Conservation (phyloP, 2,797 vertebrate genomes). For the Capromys pilorides region DNA sequence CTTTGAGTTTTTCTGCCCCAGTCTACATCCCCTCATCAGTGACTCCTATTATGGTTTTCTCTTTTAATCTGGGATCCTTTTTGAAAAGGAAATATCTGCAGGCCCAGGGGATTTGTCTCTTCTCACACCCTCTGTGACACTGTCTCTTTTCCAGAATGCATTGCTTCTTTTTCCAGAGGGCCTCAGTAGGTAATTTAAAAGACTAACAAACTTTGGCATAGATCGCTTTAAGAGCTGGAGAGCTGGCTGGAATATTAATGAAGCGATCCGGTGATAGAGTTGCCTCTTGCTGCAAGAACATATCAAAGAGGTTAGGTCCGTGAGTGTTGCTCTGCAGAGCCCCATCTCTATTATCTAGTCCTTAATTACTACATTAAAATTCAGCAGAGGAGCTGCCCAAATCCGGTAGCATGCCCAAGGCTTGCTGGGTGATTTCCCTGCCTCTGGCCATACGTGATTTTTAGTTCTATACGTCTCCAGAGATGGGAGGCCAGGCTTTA, state of each 20-base stretch:
- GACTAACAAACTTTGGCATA: conserved; percentile 77
- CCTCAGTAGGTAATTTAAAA: conserved; percentile 74
- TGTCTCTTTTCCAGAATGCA: conserved; percentile 43
- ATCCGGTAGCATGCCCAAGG: conserved; percentile 70
- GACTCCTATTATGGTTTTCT: background rate
- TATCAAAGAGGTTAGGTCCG: conserved; percentile 78
- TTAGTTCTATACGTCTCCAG: conserved; percentile 68
- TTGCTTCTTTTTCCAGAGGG: background rate
- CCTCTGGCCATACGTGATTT: conserved; percentile 71
- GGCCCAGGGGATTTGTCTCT: background rate
- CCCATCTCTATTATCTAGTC: conserved; percentile 76
- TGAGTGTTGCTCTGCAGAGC: conserved; percentile 66
- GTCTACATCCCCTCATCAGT: background rate
- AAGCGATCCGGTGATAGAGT: conserved; percentile 71
- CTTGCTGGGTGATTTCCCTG: conserved; percentile 79
- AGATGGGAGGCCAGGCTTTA: conserved; percentile 60
- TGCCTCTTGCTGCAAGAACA: conserved; percentile 73
- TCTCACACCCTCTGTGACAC: background rate
- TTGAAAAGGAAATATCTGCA: background rate
- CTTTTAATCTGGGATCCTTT: conserved; percentile 31
- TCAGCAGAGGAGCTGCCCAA: conserved; percentile 70
- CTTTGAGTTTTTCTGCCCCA: background rate
- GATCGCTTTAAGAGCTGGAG: conserved; percentile 75
- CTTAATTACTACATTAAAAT: conserved; percentile 82
- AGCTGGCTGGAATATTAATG: conserved; percentile 76